phyloP scores from a whole-genome alignment of 2,113 vertebrate species.

The Brachyhypopomus gauderio region DNA sequence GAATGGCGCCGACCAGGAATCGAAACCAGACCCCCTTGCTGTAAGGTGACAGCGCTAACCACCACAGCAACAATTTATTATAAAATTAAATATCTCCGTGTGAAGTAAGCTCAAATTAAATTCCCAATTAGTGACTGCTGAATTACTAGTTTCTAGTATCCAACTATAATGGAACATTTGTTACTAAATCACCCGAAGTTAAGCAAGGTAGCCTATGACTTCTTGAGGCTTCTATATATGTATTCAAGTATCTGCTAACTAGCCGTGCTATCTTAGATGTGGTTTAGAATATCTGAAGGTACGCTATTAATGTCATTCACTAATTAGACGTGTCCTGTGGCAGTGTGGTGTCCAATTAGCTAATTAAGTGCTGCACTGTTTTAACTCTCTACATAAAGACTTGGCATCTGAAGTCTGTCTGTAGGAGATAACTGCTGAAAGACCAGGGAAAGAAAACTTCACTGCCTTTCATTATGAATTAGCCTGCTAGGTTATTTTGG shows the following conservation, averaged over 20 bases:
- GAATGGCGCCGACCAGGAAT: no score
- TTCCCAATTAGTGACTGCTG: not conserved
- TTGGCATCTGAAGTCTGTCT: not conserved
- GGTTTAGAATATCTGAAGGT: conserved; percentile 2
- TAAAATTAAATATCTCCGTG: no score
- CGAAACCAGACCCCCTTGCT: no score
- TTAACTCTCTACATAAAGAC: not conserved
- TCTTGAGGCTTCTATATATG: not conserved
- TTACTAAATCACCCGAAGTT: not conserved
- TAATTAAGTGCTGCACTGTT: not conserved
- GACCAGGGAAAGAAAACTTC: not conserved
- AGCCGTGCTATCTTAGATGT: not conserved
- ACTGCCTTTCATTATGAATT: not conserved
- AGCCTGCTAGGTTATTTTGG: not conserved
- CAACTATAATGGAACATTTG: not conserved
- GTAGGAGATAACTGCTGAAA: not conserved
- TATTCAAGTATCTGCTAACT: not conserved
- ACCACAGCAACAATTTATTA: no score
- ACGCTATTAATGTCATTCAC: not conserved
- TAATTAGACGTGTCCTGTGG: conserved; percentile 2
- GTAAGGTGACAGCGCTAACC: no score
- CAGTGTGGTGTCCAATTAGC: not conserved
- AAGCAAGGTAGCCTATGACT: not conserved
- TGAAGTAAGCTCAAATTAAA: not conserved
- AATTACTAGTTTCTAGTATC: not conserved